A percentile compares a stretch with the other conserved stretches of the same genome.
phyloP scores from a whole-genome alignment of 2,888 invertebrate species.

The Operophtera brumata region DNA sequence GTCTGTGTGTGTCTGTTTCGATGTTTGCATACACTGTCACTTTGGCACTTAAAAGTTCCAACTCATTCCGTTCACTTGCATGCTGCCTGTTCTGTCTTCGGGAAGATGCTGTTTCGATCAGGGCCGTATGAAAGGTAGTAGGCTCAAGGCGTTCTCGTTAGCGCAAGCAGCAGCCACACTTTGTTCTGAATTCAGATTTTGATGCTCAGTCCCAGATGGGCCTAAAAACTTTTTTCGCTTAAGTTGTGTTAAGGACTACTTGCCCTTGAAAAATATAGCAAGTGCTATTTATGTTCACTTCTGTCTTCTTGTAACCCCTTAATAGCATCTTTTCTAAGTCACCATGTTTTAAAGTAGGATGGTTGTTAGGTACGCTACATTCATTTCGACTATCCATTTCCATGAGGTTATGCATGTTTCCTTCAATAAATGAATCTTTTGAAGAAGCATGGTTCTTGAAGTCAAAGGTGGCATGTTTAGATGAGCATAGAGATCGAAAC shows the following conservation, averaged over 20 bases:
- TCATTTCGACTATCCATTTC: constrained; percentile 33
- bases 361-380: constrained; percentile 27
- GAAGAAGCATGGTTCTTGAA: constrained; percentile 28
- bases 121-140: constrained; percentile 1
- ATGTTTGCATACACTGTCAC: constrained; percentile 78
- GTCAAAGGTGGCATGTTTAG: constrained; percentile 47
- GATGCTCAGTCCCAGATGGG: too few species aligned
- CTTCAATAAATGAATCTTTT: constrained; percentile 31
- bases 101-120: constrained; percentile 47
- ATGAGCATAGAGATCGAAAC: constrained; percentile 33
- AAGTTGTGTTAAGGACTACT: background rate
- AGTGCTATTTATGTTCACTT: constrained; percentile 7
- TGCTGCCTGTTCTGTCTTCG: constrained; percentile 61
- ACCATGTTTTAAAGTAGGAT: constrained; percentile 10
- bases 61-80: constrained; percentile 72
- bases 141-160: background rate
- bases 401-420: constrained; percentile 42
- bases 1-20: constrained; percentile 78
- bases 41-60: constrained; percentile 68
- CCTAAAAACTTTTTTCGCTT: too few species aligned
- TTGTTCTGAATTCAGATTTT: too few species aligned
- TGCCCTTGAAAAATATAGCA: background rate
- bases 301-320: background rate
- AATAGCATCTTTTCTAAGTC: constrained; percentile 30
- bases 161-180: background rate